Base-by-base conservation (phyloP, 2,888 invertebrate genomes). In the Azorinus chamasolen region DNA sequence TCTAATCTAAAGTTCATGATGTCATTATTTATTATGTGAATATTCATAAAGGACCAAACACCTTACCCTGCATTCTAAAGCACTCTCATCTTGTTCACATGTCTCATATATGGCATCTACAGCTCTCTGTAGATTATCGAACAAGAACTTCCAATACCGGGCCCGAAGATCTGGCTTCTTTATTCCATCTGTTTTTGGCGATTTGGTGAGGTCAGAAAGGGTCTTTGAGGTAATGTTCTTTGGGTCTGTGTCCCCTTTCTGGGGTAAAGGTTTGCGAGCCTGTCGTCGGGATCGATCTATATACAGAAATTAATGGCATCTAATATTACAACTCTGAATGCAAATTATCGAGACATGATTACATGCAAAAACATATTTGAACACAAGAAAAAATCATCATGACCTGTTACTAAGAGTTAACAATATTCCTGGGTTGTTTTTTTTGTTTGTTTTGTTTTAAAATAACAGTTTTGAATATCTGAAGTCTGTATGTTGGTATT, bases 101-200 rank as follows among this genome's bases (percentile, higher is more conserved):
- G 98, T 98, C 92, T 97, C 97, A 93, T 99, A 99, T 80, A 99
- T 97, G 93, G 98, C 98, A 86, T 98, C 97, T 51, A 98, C 97
- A 43, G 98, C 97, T 85, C 97, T 94, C 93, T 98, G 97, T 64
- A 99, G 94, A 93, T 98, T 98, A 41, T 98, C 98, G 93, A 99
- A 98, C 54, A 99, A 94, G 87, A 98, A 95, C 0, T 98, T 97
- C 99, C 99, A 99, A 93, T 99, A 98, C 45, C 98, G 94, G 0
- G 98, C 97, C 79, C 97, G 95, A 8, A 98, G 94, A 93, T 98
- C 98, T 0, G 85, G 83, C 73, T 87, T 91, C 80, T 88, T 90
- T 0, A 83, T 75, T 6, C 85, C 86, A 46, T 90, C 90, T 24
- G 89, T 89, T 61, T 87, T 87, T 0, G 90, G 89, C 1, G 89